A percentile compares a stretch with the other conserved stretches of the same genome.
phyloP scores from a whole-genome alignment of 2,113 vertebrate genomes.

The Chaetorhynchus papuensis region DNA sequence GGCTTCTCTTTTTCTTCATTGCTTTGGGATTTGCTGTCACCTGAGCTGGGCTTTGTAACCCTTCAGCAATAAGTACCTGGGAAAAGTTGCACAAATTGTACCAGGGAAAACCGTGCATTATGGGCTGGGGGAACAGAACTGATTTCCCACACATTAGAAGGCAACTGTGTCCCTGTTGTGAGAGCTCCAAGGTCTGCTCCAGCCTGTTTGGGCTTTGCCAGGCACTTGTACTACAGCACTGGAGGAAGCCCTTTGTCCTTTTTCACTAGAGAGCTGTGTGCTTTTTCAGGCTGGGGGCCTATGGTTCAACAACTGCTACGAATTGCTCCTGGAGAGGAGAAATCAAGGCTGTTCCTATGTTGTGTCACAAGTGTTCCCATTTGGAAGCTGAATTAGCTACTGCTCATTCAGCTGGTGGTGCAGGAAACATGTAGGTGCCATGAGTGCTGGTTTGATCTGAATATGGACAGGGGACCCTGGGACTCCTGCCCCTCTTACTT shows the following conservation, averaged over 20 bases:
- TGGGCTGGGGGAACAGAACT: not conserved
- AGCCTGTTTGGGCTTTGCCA: not conserved
- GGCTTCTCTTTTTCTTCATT: not conserved
- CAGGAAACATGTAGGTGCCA: not conserved
- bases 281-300: not conserved
- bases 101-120: not conserved
- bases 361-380: not conserved
- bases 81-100: not conserved
- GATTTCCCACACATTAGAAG: not conserved
- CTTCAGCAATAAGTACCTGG: not conserved
- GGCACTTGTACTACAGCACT: not conserved
- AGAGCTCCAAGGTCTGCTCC: not conserved
- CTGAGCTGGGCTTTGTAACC: not conserved
- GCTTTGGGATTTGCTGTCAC: conserved; percentile 12
- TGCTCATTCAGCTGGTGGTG: not conserved
- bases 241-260: not conserved
- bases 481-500: not conserved
- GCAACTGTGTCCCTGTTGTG: not conserved
- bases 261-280: not conserved
- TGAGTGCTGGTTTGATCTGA: not conserved
- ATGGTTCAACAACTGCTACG: not conserved
- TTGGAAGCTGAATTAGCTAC: not conserved
- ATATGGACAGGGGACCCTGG: not conserved
- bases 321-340: not conserved
- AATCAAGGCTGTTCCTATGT: not conserved